Conservation (phyloP, 2,113 vertebrate genomes). For the Platichthys flesus region DNA sequence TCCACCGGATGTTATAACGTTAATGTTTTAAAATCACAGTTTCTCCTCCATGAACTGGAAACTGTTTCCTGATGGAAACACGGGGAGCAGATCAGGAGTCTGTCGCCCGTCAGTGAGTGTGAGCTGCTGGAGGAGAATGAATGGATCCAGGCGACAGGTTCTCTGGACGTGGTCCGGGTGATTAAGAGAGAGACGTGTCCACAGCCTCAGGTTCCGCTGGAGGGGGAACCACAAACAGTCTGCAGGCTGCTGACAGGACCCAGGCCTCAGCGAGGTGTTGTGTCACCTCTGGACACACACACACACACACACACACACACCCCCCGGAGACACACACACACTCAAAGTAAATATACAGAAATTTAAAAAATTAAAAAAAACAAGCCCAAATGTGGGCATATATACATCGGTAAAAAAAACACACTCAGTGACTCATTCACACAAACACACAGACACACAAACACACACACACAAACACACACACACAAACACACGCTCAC, state of each 20-base stretch:
- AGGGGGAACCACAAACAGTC: slow-evolving; percentile 23
- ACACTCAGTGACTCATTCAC: too few relatives aligned
- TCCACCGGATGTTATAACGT: too few relatives aligned
- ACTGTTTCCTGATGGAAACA: not conserved
- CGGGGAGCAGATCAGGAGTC: not conserved
- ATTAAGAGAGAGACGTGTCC: slow-evolving; percentile 15
- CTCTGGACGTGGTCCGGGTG: slow-evolving; percentile 1
- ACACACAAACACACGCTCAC: too few relatives aligned
- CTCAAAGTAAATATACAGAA: too few relatives aligned
- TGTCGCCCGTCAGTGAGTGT: not conserved
- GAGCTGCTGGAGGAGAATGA: slow-evolving; percentile 9
- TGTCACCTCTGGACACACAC: slow-evolving; percentile 16
- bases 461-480: too few relatives aligned
- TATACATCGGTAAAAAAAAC: not conserved
- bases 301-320: not conserved
- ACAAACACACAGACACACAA: too few relatives aligned
- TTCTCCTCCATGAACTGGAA: not conserved
- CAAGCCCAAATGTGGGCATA: too few relatives aligned
- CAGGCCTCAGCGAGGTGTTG: slow-evolving; percentile 10
- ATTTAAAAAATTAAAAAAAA: not conserved
- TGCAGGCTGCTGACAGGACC: slow-evolving; percentile 4
- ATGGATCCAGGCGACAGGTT: slow-evolving; percentile 17
- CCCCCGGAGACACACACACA: not conserved
- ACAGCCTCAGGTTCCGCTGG: slow-evolving; percentile 11
- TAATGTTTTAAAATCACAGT: too few relatives aligned